A percentile compares a stretch with the other conserved stretches of the same genome.
Conservation (phyloP, 2,888 invertebrate species). For the Agrotis segetum region DNA sequence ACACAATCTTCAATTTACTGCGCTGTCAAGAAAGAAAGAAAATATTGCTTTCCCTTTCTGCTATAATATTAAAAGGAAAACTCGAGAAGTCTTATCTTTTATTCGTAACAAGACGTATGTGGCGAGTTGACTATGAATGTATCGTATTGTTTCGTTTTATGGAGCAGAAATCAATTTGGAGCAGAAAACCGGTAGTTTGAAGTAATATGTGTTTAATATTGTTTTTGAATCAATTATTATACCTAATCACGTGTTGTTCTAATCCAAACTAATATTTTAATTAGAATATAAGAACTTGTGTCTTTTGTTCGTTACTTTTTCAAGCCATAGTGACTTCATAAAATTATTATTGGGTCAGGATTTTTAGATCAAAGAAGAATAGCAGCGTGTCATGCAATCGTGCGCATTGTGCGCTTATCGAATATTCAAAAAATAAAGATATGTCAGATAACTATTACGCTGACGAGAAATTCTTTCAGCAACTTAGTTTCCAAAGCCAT, state of each 20-base stretch:
- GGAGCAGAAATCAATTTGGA: slow-evolving; percentile 18
- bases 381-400: background rate
- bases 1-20: slow-evolving; percentile 44
- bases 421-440: background rate
- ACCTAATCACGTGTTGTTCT: background rate
- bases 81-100: slow-evolving; percentile 12
- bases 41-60: slow-evolving; percentile 14
- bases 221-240: background rate
- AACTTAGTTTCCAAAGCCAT: background rate
- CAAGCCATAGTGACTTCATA: background rate
- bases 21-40: slow-evolving; percentile 26
- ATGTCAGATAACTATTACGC: background rate
- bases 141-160: slow-evolving; percentile 11
- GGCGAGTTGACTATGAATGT: slow-evolving; percentile 10
- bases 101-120: slow-evolving; percentile 29
- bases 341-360: background rate
- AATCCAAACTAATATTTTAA: background rate
- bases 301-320: background rate
- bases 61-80: slow-evolving; percentile 52
- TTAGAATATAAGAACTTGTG: no score
- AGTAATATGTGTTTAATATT: background rate
- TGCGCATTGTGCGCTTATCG: background rate
- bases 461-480: background rate
- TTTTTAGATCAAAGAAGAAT: background rate
- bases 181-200: background rate